These are phyloP conservation scores for Thaumatotibia leucotreta DNA, from an alignment of 1,140 invertebrate genomes.

Conservation along the genomic window DNA sequence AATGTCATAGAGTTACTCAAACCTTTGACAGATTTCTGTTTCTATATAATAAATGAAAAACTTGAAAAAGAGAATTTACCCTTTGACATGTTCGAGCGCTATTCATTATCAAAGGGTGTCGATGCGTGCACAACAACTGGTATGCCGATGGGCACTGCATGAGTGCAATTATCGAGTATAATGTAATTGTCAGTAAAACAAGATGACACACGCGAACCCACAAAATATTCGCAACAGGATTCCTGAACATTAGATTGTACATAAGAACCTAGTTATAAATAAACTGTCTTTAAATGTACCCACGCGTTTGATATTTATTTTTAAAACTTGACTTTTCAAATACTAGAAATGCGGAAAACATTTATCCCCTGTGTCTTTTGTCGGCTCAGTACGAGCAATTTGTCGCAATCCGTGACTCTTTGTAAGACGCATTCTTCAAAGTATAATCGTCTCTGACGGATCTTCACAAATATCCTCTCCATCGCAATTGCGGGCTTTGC, in stretches of 20 bases:
- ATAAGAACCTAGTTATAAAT: neutral
- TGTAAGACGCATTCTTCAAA: conserved; percentile 1
- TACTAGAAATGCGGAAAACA: conserved; percentile 18
- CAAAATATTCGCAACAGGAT: too few species aligned
- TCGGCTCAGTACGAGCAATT: conserved; percentile 21
- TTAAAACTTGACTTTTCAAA: conserved; percentile 5
- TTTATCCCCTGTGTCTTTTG: conserved; percentile 23
- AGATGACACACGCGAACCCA: too few species aligned
- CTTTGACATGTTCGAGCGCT: neutral
- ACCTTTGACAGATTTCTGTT: too few species aligned
- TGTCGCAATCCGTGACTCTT: conserved; percentile 13
- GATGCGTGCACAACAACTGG: neutral
- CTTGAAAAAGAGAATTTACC: neutral
- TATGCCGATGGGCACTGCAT: neutral
- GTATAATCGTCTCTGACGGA: conserved; percentile 9
- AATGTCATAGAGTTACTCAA: too few species aligned
- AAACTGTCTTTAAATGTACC: neutral
- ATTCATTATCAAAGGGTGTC: neutral
- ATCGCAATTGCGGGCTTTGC: neutral
- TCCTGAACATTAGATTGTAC: too few species aligned
- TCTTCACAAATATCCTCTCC: neutral
- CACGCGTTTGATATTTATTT: neutral
- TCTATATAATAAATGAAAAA: too few species aligned
- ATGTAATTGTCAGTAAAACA: neutral
- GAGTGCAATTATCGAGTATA: neutral